Evolutionary conservation across 2,797 vertebrate genomes (phyloP).

Genomic region (Karalla daura): DNA sequence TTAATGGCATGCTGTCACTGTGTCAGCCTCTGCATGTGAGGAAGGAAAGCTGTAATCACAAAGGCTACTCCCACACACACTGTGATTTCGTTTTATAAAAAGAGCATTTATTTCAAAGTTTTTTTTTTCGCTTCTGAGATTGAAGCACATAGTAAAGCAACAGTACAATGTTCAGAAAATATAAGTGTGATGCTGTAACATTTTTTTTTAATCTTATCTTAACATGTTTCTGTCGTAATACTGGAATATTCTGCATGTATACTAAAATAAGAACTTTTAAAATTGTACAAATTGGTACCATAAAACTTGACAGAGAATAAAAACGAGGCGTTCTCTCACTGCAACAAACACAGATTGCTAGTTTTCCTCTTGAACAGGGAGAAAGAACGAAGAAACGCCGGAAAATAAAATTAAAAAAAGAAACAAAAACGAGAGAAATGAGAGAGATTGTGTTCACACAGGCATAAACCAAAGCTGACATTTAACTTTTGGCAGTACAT

Average conservation of each 20-base stretch:
- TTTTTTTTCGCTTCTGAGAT: constrained; percentile 94
- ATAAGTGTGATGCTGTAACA: constrained; percentile 99
- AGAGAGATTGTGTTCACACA: constrained; percentile 60
- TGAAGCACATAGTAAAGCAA: constrained; percentile 99
- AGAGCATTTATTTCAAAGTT: constrained; percentile 98
- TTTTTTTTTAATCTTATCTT: constrained; percentile 85
- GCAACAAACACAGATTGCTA: constrained; percentile 91
- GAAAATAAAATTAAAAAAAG: constrained; percentile 62
- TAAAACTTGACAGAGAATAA: constrained; percentile 97
- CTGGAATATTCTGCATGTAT: constrained; percentile 97
- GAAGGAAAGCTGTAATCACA: background rate
- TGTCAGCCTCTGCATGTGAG: background rate
- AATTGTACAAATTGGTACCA: constrained; percentile 99
- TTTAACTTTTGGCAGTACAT: constrained; percentile 50
- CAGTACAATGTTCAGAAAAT: constrained; percentile 99
- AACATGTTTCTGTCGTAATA: constrained; percentile 95
- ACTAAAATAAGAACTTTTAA: constrained; percentile 99
- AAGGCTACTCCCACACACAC: constrained; percentile 37
- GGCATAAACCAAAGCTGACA: constrained; percentile 29
- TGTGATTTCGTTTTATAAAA: constrained; percentile 84
- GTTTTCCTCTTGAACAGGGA: constrained; percentile 90
- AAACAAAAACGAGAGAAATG: constrained; percentile 82
- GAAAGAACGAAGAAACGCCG: constrained; percentile 88
- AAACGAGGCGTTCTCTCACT: constrained; percentile 95
- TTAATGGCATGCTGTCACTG: no score